Base-by-base conservation (phyloP, 2,888 invertebrate species). In the Reticulitermes lucifugus region DNA sequence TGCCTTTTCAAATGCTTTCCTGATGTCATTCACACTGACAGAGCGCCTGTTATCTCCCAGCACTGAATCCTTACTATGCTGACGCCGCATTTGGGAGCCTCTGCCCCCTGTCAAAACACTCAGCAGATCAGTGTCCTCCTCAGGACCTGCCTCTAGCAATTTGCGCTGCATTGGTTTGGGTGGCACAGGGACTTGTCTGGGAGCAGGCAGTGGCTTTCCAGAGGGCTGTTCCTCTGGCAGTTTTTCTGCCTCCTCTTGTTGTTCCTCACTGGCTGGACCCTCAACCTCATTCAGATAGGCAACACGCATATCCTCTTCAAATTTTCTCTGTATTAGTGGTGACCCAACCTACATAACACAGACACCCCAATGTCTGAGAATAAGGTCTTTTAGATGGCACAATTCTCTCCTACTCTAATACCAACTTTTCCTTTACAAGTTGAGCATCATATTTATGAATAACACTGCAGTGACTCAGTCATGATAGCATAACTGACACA, bases 311-410 rank as follows among this genome's bases (percentile, higher is more conserved):
- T 79, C 59, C 25, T 86, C 86, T 18, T 86, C 88, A 90, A 95
- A 94, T 89, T 95, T 95, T 87, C 96, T 92, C 91, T 95, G 95
- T 89, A 96, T 94, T 87, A 95, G 92, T 79, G 95, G 94, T 75
- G 95, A 95, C 81, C 95, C 94, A 4, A 84, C 84, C 75, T 83
- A n/a, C 35, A 83, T 12, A 35, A 14, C 55, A 55, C 18, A 55
- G 55, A 55, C 55, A 55, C 55, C 46, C 35, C 35, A 35, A 4
- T 35, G 25, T 35, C 35, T 35, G 35, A 35, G 3, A 46, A 7
- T 46, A 12, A 46, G 12, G 9, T 46, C 46, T 12, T 7, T 12
- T 46, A 46, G 46, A 12, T 46, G 12, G 46, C 46, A 9, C 12
- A 1, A 1, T 12, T 46, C 46, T 46, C 9, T 46, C 9, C 46